Evolutionary conservation across 2,113 vertebrate genomes (phyloP).

Genomic region (Eulacestoma nigropectus): DNA sequence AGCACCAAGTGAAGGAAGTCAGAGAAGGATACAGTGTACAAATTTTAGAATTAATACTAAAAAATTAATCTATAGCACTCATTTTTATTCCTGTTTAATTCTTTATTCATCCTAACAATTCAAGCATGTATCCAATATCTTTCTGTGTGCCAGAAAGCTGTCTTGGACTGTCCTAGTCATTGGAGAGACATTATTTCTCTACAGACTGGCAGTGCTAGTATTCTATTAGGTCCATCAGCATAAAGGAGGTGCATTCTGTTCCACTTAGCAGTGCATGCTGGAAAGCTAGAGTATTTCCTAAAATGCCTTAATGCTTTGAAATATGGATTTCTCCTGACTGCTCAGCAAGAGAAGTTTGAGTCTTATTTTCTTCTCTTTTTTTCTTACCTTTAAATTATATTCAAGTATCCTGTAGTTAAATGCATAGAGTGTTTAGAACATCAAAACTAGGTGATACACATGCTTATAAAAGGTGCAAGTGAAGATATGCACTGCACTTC

Average conservation of each 20-base stretch:
- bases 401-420: background rate
- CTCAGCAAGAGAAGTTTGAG: background rate
- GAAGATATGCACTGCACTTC: background rate
- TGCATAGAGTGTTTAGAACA: background rate
- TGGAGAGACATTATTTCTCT: background rate
- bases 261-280: background rate
- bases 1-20: background rate
- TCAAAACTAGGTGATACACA: background rate
- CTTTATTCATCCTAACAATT: background rate
- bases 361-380: background rate
- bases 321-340: background rate
- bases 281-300: background rate
- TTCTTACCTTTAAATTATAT: background rate
- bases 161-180: background rate
- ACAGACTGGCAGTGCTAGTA: background rate
- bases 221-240: background rate
- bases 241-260: background rate
- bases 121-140: background rate
- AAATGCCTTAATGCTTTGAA: background rate
- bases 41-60: background rate
- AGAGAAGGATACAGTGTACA: background rate
- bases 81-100: background rate
- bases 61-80: background rate
- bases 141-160: background rate
- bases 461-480: background rate